A percentile compares a stretch with the other conserved stretches of the same genome.
Conservation (phyloP, 2,888 invertebrate species). For the Drosophila planitibia region DNA sequence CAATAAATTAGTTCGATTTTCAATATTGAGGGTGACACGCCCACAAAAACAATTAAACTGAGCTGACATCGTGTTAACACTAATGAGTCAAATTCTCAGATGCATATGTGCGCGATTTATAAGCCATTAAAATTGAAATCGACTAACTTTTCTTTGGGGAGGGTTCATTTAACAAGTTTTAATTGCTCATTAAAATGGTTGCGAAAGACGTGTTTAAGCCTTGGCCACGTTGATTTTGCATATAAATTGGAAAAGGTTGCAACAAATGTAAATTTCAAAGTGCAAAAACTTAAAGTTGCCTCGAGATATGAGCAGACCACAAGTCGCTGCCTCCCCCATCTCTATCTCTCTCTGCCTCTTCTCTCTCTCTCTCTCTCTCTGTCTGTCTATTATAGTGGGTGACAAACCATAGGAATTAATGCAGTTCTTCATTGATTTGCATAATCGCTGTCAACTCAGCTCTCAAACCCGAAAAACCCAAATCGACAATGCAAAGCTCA, state of each 20-base stretch:
- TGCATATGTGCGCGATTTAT: conserved; percentile 37
- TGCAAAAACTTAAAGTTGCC: conserved; percentile 34
- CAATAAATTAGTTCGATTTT: conserved; percentile 62
- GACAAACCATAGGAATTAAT: conserved; percentile 59
- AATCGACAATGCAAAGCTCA: conserved; percentile 47
- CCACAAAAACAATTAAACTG: conserved; percentile 42
- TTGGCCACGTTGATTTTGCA: conserved; percentile 53
- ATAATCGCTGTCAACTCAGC: conserved; percentile 80
- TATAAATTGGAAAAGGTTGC: conserved; percentile 62
- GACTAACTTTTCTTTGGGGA: background rate
- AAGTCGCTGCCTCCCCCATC: conserved; percentile 1
- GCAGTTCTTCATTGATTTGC: conserved; percentile 73
- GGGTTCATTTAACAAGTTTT: conserved; percentile 43
- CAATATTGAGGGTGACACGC: conserved; percentile 23
- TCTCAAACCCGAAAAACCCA: conserved; percentile 38
- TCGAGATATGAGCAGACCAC: conserved; percentile 19
- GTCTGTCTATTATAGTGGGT: background rate
- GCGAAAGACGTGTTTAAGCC: conserved; percentile 16
- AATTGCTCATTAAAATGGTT: conserved; percentile 70
- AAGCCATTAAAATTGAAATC: conserved; percentile 33
- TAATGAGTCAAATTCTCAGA: conserved; percentile 36
- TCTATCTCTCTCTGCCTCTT: background rate
- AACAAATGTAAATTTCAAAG: conserved; percentile 62
- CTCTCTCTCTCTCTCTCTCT: background rate
- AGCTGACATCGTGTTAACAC: conserved; percentile 57